Base-by-base conservation (phyloP, 2,113 vertebrate genomes). In the Malurus melanocephalus region DNA sequence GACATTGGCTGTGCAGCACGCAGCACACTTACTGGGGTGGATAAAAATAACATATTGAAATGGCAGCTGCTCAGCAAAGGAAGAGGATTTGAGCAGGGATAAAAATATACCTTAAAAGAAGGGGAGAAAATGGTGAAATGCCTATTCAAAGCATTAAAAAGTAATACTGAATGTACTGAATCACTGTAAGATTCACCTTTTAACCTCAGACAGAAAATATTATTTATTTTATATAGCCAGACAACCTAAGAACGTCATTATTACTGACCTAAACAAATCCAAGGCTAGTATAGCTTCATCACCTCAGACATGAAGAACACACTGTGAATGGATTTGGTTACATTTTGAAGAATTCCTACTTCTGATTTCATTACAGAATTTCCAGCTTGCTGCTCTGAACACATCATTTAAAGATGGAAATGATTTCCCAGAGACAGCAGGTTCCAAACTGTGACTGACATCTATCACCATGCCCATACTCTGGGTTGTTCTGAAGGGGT, bases 41-140 rank as follows among this genome's bases (percentile, higher is more conserved):
- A 94, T 95, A 97, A 97, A 97, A 97, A 97, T 97, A 97, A 94
- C 93, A 84, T 59, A 87, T 81, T 95, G 93, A 96, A 95, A 90
- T 80, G 92, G 94, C 95, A 96, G 96, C 89, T 96, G 93, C 93
- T 96, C 91, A 88, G 81, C 89, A 93, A 92, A 84, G 93, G 92
- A 93, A 94, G 91, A 95, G 93, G 79, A 93, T 72, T 90, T 80
- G 69, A 59, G 57, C 69, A 91, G 53, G 62, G 86, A 71, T 90
- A 93, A 91, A 95, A 95, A 93, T 92, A 85, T 18, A 94, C 83
- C 86, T 93, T 85, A 48, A 69, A 93, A 94, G 43, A 48, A 72
- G 35, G 16, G 46, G 46, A 35, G 24, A 69, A 60, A 72, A 67
- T 14, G 52, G 45, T 66, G 55, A 90, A 65, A 74, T 33, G 66